These are phyloP conservation scores for Oncopeltus fasciatus DNA, from an alignment of 1,140 invertebrate genomes.

Conservation along the genomic window DNA sequence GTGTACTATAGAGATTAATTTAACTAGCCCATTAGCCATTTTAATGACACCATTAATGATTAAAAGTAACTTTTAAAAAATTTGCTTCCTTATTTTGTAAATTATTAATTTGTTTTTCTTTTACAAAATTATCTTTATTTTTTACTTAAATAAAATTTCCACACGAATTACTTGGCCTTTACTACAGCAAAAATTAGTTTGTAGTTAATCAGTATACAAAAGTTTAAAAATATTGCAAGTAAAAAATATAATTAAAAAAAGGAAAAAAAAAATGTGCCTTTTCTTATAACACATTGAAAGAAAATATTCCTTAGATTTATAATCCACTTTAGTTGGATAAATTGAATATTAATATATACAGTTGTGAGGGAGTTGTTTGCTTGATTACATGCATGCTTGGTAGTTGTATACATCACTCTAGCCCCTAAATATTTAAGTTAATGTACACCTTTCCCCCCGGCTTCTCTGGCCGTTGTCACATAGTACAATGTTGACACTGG, in stretches of 20 bases:
- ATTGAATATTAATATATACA: no score
- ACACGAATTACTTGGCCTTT: constrained; percentile 6
- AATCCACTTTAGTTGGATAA: no score
- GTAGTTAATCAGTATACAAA: constrained; percentile 1
- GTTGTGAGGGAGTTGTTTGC: no score
- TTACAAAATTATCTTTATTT: not conserved
- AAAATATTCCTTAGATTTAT: not conserved
- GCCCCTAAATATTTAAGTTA: not conserved
- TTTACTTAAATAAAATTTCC: not conserved
- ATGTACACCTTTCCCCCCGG: not conserved
- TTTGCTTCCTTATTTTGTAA: not conserved
- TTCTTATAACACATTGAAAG: not conserved
- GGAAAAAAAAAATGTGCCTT: constrained; percentile 2
- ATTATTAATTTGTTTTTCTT: not conserved
- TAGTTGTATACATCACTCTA: constrained; percentile 4
- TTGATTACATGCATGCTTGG: not conserved
- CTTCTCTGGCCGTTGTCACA: not conserved
- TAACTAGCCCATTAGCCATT: not conserved
- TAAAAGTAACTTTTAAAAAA: no score
- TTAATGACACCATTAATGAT: not conserved
- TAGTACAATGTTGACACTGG: constrained; percentile 3
- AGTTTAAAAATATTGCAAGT: not conserved
- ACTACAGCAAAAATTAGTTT: not conserved
- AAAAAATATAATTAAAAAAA: not conserved
- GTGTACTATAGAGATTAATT: not conserved